Evolutionary conservation across 2,888 invertebrate species (phyloP).

Genomic region (Sepiola atlantica): DNA sequence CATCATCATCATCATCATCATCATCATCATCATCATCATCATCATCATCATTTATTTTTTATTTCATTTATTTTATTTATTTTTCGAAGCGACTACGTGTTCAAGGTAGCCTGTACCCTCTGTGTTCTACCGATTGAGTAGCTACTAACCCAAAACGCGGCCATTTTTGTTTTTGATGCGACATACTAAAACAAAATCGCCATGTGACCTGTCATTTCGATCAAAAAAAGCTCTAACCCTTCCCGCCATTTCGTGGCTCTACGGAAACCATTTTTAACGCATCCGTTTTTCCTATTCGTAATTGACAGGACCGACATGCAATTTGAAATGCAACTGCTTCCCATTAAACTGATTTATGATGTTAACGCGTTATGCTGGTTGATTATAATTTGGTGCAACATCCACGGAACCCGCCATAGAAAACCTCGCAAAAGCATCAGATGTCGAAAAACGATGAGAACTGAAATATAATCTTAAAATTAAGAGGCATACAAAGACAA

Average conservation of each 20-base stretch:
- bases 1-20: too few species aligned
- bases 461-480: too few species aligned
- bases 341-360: slow-evolving; percentile 4
- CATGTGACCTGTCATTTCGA: background rate
- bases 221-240: too few species aligned
- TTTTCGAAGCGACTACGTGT: too few species aligned
- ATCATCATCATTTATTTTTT: too few species aligned
- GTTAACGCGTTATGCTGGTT: background rate
- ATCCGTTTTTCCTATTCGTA: background rate
- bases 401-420: slow-evolving; percentile 3
- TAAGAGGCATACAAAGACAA: too few species aligned
- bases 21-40: too few species aligned
- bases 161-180: background rate
- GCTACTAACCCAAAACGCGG: background rate
- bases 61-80: too few species aligned
- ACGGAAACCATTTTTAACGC: background rate
- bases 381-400: background rate
- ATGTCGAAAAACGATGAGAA: background rate
- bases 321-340: background rate
- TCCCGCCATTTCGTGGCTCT: too few species aligned
- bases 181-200: background rate
- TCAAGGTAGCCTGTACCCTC: background rate
- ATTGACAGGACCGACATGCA: background rate
- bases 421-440: background rate
- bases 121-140: background rate